These are phyloP conservation scores for Panopea generosa DNA, from an alignment of 2,888 invertebrate species.

Conservation along the genomic window DNA sequence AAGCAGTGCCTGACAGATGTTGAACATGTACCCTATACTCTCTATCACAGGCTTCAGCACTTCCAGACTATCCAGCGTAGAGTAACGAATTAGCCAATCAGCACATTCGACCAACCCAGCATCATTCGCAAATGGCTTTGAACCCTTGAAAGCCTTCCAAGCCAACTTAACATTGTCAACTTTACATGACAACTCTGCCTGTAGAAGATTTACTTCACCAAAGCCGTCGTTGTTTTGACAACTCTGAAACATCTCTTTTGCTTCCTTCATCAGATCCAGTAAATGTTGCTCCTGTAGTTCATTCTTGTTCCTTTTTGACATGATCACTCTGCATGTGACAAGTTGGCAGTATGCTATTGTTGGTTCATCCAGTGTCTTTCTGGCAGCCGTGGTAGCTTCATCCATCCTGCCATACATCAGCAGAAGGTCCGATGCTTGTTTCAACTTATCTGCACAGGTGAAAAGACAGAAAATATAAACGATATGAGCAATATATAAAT, in stretches of 20 bases:
- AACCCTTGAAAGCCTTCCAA: conserved; percentile 57
- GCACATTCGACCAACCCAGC: conserved; percentile 69
- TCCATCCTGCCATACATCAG: conserved; percentile 60
- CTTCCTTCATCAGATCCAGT: conserved; percentile 46
- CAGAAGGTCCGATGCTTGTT: conserved; percentile 65
- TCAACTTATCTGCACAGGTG: conserved; percentile 57
- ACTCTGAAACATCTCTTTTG: conserved; percentile 51
- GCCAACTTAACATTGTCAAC: conserved; percentile 47
- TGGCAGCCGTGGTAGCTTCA: conserved; percentile 64
- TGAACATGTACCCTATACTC: conserved; percentile 62
- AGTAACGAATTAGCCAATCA: conserved; percentile 51
- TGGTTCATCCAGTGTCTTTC: conserved; percentile 52
- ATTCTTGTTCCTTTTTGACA: conserved; percentile 32
- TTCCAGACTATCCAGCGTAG: conserved; percentile 19
- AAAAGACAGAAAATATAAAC: neutral
- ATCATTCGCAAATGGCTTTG: conserved; percentile 61
- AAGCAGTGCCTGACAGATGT: conserved; percentile 50
- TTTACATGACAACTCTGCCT: conserved; percentile 44
- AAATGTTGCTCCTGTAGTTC: conserved; percentile 6
- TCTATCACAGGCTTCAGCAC: conserved; percentile 29
- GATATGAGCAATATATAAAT: too few species aligned
- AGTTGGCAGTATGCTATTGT: conserved; percentile 66
- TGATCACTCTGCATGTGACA: conserved; percentile 57
- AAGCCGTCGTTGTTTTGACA: conserved; percentile 40
- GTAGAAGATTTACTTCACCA: conserved; percentile 51